Conservation (phyloP, 2,797 vertebrate species). For the Epinephelus malabaricus region DNA sequence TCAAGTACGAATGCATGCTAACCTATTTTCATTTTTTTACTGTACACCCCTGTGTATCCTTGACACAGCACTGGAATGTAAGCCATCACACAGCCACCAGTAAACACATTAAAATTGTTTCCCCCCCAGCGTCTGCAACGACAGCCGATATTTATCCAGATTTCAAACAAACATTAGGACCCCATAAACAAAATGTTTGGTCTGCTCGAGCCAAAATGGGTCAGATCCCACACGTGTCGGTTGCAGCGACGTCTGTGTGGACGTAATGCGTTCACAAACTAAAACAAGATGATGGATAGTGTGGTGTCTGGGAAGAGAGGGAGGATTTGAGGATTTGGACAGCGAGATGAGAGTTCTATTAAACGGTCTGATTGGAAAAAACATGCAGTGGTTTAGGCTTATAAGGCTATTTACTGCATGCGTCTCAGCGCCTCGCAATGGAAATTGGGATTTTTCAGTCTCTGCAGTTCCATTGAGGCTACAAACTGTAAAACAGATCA, state of each 20-base stretch:
- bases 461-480: neutral
- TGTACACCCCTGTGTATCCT: constrained; percentile 11
- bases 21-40: constrained; percentile 7
- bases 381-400: constrained; percentile 22
- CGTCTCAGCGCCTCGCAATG: constrained; percentile 8
- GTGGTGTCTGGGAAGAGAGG: constrained; percentile 19
- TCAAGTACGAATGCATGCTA: constrained; percentile 14
- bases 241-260: constrained; percentile 14
- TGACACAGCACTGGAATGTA: constrained; percentile 56
- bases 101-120: constrained; percentile 64
- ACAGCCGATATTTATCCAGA: constrained; percentile 63
- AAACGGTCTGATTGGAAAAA: constrained; percentile 35
- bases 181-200: constrained; percentile 69
- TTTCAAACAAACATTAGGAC: constrained; percentile 69
- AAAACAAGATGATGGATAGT: constrained; percentile 28
- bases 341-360: constrained; percentile 19
- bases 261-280: constrained; percentile 17
- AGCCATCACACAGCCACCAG: constrained; percentile 40
- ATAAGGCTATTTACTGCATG: constrained; percentile 14
- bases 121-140: constrained; percentile 25
- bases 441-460: constrained; percentile 16
- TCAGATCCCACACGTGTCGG: constrained; percentile 2
- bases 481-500: constrained; percentile 19
- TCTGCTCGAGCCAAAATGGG: constrained; percentile 15
- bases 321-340: constrained; percentile 27